Base-by-base conservation (phyloP, 2,888 invertebrate species). In the Cataglyphis altisquamis region DNA sequence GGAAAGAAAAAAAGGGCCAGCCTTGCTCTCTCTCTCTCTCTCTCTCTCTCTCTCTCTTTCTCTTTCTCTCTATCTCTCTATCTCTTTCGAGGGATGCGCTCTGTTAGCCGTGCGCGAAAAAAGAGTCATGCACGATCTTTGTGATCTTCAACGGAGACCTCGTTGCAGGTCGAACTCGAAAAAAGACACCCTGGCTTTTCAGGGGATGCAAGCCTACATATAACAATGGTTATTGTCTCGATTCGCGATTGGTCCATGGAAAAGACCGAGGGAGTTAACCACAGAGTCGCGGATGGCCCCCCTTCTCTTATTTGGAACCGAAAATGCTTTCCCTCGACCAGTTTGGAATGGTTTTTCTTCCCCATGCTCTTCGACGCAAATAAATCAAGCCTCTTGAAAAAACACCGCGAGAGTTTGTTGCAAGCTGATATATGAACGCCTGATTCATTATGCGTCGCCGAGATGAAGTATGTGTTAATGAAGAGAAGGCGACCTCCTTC, bases 401-500 rank as follows among this genome's bases (percentile, higher is more conserved):
- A 90, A 90, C 90, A 90, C 67, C 55, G 45, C 29, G 36, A 9
- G 80, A 78, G 86, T 86, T 52, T 75, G 81, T 87, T 86, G 78
- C 64, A 62, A 73, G 81, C 83, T 88, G 89, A 90, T 89, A 84
- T 88, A 90, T 80, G 85, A 86, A 84, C 86, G 88, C 68, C 84
- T 90, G 87, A 89, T 90, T 90, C 89, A 89, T 90, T 90, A 90
- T 88, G 84, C 84, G 81, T 77, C 81, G 55, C 74, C 84, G 86
- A 90, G 86, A 90, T 88, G 85, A 89, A 90, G 87, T 83, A 86
- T 82, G 90, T 88, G 90, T 90, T 90, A 90, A 90, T 90, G 90
- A 90, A 90, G 87, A 86, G 83, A 78, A 75, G 60, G 82, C 36
- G 66, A 73, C 70, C 36, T 45, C 41, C 55, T 62, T 64, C 62